Percentiles rank a stretch among this genome's conserved stretches.
phyloP scores from a whole-genome alignment of 2,113 vertebrate genomes.

The Carassius carassius region DNA sequence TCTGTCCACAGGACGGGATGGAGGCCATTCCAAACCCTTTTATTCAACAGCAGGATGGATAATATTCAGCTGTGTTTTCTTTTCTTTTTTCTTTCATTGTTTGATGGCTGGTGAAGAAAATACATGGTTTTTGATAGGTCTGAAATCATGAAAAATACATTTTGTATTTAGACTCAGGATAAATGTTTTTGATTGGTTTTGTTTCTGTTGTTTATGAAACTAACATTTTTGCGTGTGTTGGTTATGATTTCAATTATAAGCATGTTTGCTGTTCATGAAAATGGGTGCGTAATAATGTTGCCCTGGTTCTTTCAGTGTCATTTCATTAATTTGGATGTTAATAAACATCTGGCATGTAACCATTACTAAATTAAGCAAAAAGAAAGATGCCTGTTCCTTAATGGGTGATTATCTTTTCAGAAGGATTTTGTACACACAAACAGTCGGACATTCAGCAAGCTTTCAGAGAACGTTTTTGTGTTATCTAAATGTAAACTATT shows the following conservation, averaged over 20 bases:
- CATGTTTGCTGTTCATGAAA: slow-evolving; percentile 14
- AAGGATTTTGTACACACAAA: slow-evolving; percentile 9
- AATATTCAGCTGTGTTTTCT: slow-evolving; percentile 37
- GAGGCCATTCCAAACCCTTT: slow-evolving; percentile 98
- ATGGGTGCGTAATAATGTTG: neutral
- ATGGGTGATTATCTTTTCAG: neutral
- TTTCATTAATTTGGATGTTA: slow-evolving; percentile 44
- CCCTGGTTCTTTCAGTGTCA: slow-evolving; percentile 37
- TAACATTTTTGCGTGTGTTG: slow-evolving; percentile 9
- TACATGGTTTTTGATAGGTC: slow-evolving; percentile 1
- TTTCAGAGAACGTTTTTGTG: neutral
- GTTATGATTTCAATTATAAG: slow-evolving; percentile 21
- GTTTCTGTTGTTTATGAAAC: slow-evolving; percentile 9
- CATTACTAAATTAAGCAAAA: slow-evolving; percentile 4
- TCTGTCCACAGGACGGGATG: slow-evolving; percentile 98
- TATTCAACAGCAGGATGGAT: slow-evolving; percentile 95
- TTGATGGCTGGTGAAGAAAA: slow-evolving; percentile 2
- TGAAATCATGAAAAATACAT: slow-evolving; percentile 29
- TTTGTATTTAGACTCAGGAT: slow-evolving; percentile 32
- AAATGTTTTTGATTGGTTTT: slow-evolving; percentile 5
- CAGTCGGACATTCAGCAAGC: neutral
- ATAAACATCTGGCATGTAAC: slow-evolving; percentile 31
- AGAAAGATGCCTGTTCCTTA: neutral
- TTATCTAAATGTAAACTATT: slow-evolving; percentile 7
- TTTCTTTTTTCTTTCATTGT: neutral